Evolutionary conservation across 1,140 invertebrate genomes (phyloP).

Genomic region (Drosophila ambigua): DNA sequence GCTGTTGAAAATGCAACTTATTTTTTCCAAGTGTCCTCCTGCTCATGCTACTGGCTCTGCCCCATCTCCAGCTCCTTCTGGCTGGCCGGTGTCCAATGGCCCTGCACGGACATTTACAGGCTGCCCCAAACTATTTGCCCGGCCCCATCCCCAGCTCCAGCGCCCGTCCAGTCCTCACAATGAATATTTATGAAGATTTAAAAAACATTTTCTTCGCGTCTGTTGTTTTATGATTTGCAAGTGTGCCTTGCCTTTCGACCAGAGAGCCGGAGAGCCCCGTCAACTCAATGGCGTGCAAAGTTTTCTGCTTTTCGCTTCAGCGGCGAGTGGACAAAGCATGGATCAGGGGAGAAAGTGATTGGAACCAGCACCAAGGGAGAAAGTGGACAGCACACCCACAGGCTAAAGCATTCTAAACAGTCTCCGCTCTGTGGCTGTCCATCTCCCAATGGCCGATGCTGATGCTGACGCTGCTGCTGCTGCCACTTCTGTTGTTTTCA

Average conservation of each 20-base stretch:
- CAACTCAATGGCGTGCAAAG: slow-evolving; percentile 79
- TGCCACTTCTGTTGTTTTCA: slow-evolving; percentile 63
- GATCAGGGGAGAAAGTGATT: slow-evolving; percentile 3
- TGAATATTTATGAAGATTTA: slow-evolving; percentile 83
- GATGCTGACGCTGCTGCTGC: background rate
- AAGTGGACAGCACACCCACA: slow-evolving; percentile 23
- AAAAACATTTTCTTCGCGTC: slow-evolving; percentile 83
- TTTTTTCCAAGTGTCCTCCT: background rate
- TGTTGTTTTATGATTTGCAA: slow-evolving; percentile 83
- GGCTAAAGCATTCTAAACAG: slow-evolving; percentile 46
- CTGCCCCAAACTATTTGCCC: slow-evolving; percentile 77
- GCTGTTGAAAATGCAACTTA: too few relatives aligned
- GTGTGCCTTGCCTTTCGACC: slow-evolving; percentile 56
- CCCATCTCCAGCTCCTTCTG: background rate
- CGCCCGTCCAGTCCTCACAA: slow-evolving; percentile 51
- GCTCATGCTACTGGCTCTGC: too few relatives aligned
- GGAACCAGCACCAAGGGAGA: background rate
- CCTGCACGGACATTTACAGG: slow-evolving; percentile 55
- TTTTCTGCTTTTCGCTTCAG: slow-evolving; percentile 71
- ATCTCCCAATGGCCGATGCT: slow-evolving; percentile 31
- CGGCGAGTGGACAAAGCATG: slow-evolving; percentile 25
- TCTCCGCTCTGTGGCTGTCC: slow-evolving; percentile 13
- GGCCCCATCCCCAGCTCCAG: slow-evolving; percentile 17
- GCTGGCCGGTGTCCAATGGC: slow-evolving; percentile 38
- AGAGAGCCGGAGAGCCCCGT: slow-evolving; percentile 47